phyloP scores from a whole-genome alignment of 2,797 vertebrate species.

The Heterohyrax brucei region DNA sequence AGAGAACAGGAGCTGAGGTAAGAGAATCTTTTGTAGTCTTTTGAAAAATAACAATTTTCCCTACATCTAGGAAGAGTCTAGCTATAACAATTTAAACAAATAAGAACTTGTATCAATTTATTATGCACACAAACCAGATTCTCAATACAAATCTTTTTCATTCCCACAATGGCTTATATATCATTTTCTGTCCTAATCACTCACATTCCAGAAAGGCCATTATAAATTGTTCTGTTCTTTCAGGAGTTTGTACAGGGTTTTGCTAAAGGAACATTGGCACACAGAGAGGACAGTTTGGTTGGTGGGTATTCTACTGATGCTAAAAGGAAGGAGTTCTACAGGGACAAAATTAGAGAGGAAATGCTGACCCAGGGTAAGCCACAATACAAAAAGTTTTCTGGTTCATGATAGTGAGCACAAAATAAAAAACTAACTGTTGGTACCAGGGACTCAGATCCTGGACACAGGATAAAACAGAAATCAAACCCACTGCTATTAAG shows the following conservation, averaged over 20 bases:
- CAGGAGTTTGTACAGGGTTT: constrained; percentile 67
- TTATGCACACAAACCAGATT: constrained; percentile 52
- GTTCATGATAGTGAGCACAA: constrained; percentile 28
- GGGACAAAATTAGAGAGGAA: constrained; percentile 49
- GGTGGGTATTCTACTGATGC: constrained; percentile 39
- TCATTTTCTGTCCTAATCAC: constrained; percentile 69
- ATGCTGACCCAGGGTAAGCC: not conserved
- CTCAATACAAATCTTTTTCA: constrained; percentile 72
- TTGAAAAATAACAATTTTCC: constrained; percentile 45
- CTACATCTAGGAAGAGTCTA: constrained; percentile 32
- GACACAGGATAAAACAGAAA: not conserved
- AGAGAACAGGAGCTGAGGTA: constrained; percentile 52
- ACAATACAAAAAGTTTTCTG: constrained; percentile 71
- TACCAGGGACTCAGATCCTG: not conserved
- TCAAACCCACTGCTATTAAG: not conserved
- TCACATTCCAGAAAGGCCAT: constrained; percentile 73
- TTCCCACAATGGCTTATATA: constrained; percentile 56
- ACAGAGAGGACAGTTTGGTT: constrained; percentile 51
- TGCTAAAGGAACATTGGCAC: constrained; percentile 75
- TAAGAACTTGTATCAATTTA: constrained; percentile 66
- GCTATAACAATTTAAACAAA: constrained; percentile 60
- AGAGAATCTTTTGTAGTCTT: constrained; percentile 15
- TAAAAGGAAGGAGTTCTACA: constrained; percentile 43
- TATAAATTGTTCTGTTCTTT: constrained; percentile 76
- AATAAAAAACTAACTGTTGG: constrained; percentile 63